Evolutionary conservation across 2,888 invertebrate genomes (phyloP), one percentile per base, ranked within the genome.

Genomic region (Eumacrocentrus americanus): DNA sequence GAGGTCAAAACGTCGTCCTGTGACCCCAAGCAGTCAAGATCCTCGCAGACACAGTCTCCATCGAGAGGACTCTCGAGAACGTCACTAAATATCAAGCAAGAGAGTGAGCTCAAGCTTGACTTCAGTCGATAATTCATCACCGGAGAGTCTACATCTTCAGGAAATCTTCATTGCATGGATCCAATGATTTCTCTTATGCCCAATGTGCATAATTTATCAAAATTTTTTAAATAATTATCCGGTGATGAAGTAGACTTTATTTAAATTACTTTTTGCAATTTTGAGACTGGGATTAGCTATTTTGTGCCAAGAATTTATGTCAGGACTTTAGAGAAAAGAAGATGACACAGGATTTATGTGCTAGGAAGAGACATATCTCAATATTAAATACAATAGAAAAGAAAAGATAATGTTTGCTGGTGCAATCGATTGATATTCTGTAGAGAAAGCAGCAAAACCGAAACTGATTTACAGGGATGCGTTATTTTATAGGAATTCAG

Each of bases 41-140:
- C 87, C 89, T 0, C 82, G 88, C 1, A 78, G 85, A 51, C 88
- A 88, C 70, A 86, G 86, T 65, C 81, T 84, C 18, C 86, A 87
- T 70, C 82, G 89, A 54, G 89, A 89, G 72, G 89, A 89, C 72
- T 89, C 89, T 66, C 83, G 89, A 35, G 89, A 89, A 74, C 82
- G 88, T 64, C 80, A 80, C 54, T 80, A 70, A 65, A 66, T 40
- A 29, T 20, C 12, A 16, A 18, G 12, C 18, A 29, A 46, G 20
- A 47, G n/a, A 55, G 34, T 9, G 25, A 25, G 18, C 14, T 40
- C 18, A 14, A 16, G 2, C 3, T 7, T 4, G 16, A 2, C 37
- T n/a, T 18, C 14, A 14, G 52, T 40, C 9, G 25, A 9, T 52
- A 40, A 52, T 38, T 40, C n/a, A n/a, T 47, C 14, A n/a, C n/a